Evolutionary conservation across 2,888 invertebrate species (phyloP).

Genomic region (Rhimphoctona megacephalus): DNA sequence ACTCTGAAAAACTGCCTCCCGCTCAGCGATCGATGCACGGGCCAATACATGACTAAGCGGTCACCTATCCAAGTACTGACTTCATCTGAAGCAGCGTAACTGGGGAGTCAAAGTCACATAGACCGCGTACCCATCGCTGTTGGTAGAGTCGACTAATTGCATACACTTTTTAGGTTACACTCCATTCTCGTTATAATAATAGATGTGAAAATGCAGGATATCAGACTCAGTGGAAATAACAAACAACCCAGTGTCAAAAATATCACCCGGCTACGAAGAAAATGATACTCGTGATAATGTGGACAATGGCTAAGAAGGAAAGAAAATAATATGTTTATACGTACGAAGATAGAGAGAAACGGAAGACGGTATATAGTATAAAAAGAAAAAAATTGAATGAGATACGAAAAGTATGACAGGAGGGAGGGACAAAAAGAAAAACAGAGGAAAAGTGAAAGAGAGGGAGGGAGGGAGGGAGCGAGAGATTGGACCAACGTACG

Average conservation of each 20-base stretch:
- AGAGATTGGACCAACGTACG: slow-evolving; percentile 72
- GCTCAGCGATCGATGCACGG: too few species aligned
- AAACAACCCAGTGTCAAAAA: slow-evolving; percentile 15
- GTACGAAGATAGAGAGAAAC: slow-evolving; percentile 42
- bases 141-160: neutral
- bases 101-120: too few species aligned
- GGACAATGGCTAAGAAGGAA: slow-evolving; percentile 36
- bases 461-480: slow-evolving; percentile 20
- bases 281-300: slow-evolving; percentile 31
- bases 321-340: slow-evolving; percentile 61
- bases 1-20: neutral
- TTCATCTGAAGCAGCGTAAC: neutral
- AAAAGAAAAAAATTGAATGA: slow-evolving; percentile 27
- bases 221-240: neutral
- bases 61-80: neutral
- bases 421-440: neutral
- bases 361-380: slow-evolving; percentile 11
- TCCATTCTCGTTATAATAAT: neutral
- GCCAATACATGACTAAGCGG: neutral
- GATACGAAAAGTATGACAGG: slow-evolving; percentile 14
- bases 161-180: neutral
- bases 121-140: neutral
- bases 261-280: slow-evolving; percentile 15
- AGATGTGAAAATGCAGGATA: neutral
- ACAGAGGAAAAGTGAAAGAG: slow-evolving; percentile 14